These are phyloP conservation scores for Dryococelus australis DNA, from an alignment of 2,888 invertebrate genomes.

Conservation along the genomic window DNA sequence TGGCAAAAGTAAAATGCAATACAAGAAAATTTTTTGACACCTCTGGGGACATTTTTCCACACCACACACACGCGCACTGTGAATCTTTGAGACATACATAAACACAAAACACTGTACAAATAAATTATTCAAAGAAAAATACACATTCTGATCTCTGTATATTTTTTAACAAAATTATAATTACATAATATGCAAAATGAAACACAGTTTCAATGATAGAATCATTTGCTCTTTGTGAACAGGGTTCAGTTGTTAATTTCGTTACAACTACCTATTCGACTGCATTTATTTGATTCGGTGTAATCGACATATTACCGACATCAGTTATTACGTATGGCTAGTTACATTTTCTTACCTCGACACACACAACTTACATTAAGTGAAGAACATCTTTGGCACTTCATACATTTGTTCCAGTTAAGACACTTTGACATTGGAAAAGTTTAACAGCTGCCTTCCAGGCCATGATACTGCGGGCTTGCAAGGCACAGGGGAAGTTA, in stretches of 20 bases:
- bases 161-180: constrained; percentile 3
- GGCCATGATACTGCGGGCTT: neutral
- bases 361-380: neutral
- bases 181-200: neutral
- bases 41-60: neutral
- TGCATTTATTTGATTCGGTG: neutral
- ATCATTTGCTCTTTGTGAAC: neutral
- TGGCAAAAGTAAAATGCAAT: neutral
- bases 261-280: neutral
- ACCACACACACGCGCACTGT: neutral
- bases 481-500: neutral
- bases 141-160: neutral
- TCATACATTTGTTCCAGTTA: constrained; percentile 11
- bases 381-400: constrained; percentile 10
- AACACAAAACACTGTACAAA: neutral
- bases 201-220: neutral
- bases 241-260: neutral
- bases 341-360: neutral
- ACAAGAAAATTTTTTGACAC: neutral
- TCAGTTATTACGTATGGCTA: neutral
- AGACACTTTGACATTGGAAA: constrained; percentile 6
- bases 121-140: neutral
- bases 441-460: neutral
- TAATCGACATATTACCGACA: neutral
- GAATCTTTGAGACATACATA: neutral